These are phyloP conservation scores for Eriocheir sinensis DNA, from an alignment of 1,140 invertebrate genomes.

Conservation along the genomic window DNA sequence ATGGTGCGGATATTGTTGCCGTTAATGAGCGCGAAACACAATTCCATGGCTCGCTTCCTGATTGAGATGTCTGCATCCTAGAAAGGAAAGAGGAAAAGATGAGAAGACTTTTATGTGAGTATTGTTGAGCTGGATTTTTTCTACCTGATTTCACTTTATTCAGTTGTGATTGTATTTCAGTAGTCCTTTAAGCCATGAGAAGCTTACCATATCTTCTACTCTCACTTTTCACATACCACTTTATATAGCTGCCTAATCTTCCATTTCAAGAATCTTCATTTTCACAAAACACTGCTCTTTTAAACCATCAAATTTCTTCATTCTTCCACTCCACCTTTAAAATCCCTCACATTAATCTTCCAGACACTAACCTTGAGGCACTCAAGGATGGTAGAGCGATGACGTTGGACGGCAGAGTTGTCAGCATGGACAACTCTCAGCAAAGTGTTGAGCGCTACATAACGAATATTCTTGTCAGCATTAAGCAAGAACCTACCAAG, in stretches of 20 bases:
- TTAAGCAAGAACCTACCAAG: conserved; percentile 97
- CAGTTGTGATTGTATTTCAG: no score
- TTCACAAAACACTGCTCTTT: no score
- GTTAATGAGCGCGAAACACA: conserved; percentile 99
- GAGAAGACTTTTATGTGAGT: not conserved
- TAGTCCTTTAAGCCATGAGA: no score
- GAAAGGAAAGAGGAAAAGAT: conserved; percentile 43
- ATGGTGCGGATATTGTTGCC: conserved; percentile 96
- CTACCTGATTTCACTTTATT: not conserved
- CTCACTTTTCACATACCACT: no score
- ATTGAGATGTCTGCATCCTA: conserved; percentile 95
- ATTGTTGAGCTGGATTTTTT: not conserved
- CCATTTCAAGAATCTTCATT: not conserved
- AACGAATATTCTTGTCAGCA: conserved; percentile 99
- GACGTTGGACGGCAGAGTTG: conserved; percentile 98
- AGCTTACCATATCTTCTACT: no score
- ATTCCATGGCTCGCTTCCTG: conserved; percentile 95
- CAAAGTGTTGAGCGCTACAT: conserved; percentile 98
- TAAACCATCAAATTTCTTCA: not conserved
- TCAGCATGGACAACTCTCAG: conserved; percentile 98
- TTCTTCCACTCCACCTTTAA: not conserved
- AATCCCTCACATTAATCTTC: not conserved
- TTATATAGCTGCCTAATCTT: no score
- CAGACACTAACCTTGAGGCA: conserved; percentile 88
- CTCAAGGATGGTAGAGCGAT: conserved; percentile 98